A percentile compares a stretch with the other conserved stretches of the same genome.
Evolutionary conservation across 2,113 vertebrate species (phyloP).

Genomic region (pig (Sus scrofa)): DNA sequence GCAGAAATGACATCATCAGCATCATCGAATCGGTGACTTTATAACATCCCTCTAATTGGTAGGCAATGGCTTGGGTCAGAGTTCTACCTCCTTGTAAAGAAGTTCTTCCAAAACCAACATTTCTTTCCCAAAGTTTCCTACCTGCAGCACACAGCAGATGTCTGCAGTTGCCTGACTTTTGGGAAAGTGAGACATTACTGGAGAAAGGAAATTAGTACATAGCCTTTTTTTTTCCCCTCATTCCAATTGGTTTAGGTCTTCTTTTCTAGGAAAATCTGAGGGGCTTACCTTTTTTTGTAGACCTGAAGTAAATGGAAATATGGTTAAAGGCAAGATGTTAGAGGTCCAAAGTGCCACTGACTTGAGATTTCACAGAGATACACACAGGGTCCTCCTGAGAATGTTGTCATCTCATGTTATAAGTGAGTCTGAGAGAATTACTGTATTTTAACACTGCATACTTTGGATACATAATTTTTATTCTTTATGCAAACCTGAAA

Average conservation of each 20-base stretch:
- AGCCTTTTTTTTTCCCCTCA: neutral
- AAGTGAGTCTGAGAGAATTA: neutral
- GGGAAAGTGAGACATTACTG: neutral
- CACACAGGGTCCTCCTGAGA: too few relatives aligned
- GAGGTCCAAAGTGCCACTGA: too few relatives aligned
- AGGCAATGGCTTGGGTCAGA: neutral
- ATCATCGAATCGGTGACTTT: neutral
- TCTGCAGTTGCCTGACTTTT: neutral
- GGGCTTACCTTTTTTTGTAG: neutral
- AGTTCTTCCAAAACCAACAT: neutral
- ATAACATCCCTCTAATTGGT: too few relatives aligned
- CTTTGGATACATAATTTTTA: neutral
- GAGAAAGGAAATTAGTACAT: neutral
- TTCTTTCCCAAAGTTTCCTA: neutral
- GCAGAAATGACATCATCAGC: neutral
- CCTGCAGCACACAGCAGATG: too few relatives aligned
- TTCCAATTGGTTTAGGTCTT: neutral
- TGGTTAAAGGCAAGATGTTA: too few relatives aligned
- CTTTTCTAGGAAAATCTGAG: neutral
- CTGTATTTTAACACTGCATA: too few relatives aligned
- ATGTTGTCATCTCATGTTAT: neutral
- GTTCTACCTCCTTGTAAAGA: too few relatives aligned
- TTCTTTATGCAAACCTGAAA: neutral
- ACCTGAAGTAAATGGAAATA: too few relatives aligned
- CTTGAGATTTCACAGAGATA: too few relatives aligned